Conservation (phyloP, 2,113 vertebrate genomes). For the Anseranas semipalmata region DNA sequence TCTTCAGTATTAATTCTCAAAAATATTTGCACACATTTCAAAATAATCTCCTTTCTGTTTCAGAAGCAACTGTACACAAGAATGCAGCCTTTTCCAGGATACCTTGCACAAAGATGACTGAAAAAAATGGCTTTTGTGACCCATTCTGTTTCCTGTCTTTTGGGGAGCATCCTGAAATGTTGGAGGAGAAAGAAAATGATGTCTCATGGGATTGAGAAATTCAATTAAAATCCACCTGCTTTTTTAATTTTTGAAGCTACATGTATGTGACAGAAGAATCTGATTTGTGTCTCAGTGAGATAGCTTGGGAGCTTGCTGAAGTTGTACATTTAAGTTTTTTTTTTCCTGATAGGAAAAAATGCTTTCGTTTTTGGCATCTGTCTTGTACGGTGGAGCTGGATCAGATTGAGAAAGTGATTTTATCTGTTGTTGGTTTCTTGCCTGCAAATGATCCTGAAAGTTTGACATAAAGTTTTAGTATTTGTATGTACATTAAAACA, state of each 20-base stretch:
- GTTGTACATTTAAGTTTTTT: neutral
- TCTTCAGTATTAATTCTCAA: neutral
- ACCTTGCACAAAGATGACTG: slow-evolving; percentile 39
- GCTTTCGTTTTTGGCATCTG: neutral
- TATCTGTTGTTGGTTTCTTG: slow-evolving; percentile 17
- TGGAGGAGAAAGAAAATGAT: slow-evolving; percentile 24
- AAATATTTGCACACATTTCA: neutral
- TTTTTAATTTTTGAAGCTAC: slow-evolving; percentile 18
- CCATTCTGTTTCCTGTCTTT: slow-evolving; percentile 27
- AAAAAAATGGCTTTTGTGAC: slow-evolving; percentile 39
- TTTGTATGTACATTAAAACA: slow-evolving; percentile 51
- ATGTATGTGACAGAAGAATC: neutral
- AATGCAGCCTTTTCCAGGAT: slow-evolving; percentile 22
- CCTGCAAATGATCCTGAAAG: slow-evolving; percentile 16
- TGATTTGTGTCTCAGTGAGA: neutral
- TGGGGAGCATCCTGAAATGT: slow-evolving; percentile 29
- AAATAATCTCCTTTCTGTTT: slow-evolving; percentile 50
- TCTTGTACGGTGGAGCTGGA: neutral
- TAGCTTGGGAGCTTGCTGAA: neutral
- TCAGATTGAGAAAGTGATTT: neutral
- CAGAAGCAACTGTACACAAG: slow-evolving; percentile 40
- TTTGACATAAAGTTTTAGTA: slow-evolving; percentile 42
- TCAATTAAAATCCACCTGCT: neutral
- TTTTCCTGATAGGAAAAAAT: slow-evolving; percentile 4
- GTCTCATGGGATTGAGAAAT: neutral